These are phyloP conservation scores for Furnarius figulus DNA, from an alignment of 2,113 vertebrate genomes.

Conservation along the genomic window DNA sequence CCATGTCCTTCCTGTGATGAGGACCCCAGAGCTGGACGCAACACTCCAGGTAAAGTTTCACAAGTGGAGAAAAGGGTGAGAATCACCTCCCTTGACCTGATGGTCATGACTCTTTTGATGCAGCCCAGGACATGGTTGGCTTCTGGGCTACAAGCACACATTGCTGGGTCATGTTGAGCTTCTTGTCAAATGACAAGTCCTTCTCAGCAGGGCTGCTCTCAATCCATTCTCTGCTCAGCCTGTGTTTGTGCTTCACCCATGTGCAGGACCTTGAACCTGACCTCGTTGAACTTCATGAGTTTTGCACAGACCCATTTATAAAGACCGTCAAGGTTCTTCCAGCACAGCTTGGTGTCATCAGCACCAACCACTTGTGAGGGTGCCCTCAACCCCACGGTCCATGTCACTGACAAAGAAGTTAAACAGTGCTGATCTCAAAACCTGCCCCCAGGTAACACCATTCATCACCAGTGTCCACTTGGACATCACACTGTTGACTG, in stretches of 20 bases:
- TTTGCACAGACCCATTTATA: not conserved
- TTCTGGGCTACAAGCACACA: not conserved
- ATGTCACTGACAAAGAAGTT: no score
- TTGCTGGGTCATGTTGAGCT: not conserved
- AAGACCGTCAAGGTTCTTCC: no score
- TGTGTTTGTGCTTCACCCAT: not conserved
- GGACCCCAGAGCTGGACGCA: not conserved
- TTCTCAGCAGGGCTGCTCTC: not conserved
- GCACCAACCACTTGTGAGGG: not conserved
- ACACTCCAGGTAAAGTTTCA: not conserved
- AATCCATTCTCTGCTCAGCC: not conserved
- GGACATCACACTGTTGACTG: not conserved
- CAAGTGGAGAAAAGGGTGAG: not conserved
- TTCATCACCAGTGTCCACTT: not conserved
- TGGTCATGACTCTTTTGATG: not conserved
- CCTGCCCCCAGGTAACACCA: not conserved
- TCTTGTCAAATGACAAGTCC: not conserved
- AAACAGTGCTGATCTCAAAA: not conserved
- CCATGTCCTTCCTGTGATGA: not conserved
- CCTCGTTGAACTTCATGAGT: not conserved
- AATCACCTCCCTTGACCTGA: not conserved
- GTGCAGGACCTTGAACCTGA: not conserved
- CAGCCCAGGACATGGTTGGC: no score
- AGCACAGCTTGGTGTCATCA: not conserved
- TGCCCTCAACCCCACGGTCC: not conserved